Conservation (phyloP, 2,113 vertebrate species). For the Origma solitaria region DNA sequence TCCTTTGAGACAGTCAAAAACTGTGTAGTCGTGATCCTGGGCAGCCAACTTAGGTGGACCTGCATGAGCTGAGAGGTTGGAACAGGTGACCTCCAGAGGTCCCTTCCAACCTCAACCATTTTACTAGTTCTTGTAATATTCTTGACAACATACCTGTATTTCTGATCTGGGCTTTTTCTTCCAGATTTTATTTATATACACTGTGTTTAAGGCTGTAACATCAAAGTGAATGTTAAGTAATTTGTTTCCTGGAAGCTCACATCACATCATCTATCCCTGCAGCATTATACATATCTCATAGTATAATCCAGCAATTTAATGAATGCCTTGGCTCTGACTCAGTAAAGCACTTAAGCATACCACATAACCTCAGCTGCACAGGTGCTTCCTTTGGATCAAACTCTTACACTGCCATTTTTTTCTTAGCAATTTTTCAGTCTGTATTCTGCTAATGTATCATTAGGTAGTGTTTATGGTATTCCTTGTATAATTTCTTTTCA, state of each 20-base stretch:
- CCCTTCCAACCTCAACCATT: not conserved
- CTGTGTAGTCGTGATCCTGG: rapidly evolving
- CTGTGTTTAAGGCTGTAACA: not conserved
- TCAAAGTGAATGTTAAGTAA: not conserved
- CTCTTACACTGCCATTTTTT: not conserved
- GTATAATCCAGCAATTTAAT: not conserved
- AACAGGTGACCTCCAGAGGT: not conserved
- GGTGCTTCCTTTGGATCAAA: not conserved
- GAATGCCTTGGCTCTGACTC: not conserved
- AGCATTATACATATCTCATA: not conserved
- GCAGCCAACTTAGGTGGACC: not conserved
- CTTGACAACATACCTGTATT: not conserved
- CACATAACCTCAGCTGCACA: not conserved
- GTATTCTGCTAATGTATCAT: not conserved
- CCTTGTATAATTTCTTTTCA: not conserved
- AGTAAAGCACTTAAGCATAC: not conserved
- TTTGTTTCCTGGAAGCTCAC: not conserved
- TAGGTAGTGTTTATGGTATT: not conserved
- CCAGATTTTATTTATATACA: not conserved
- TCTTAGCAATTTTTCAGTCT: not conserved
- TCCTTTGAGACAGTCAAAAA: not conserved
- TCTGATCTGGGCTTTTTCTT: not conserved
- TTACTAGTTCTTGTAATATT: not conserved
- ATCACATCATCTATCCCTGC: not conserved
- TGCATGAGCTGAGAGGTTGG: not conserved